A percentile compares a stretch with the other conserved stretches of the same genome.
Conservation (phyloP, 2,113 vertebrate genomes). For the Rhineura floridana region DNA sequence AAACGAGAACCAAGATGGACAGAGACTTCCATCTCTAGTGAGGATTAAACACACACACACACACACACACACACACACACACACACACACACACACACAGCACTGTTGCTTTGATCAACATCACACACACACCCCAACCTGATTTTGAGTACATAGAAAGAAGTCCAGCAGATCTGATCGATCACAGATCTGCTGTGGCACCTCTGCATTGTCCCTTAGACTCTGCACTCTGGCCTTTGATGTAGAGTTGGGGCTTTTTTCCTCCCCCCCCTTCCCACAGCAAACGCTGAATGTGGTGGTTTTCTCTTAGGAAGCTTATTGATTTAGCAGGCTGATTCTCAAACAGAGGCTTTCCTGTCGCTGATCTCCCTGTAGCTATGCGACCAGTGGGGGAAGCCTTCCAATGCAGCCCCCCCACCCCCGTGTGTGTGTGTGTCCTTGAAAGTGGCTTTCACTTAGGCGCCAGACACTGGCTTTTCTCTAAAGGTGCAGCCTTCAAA, state of each 20-base stretch:
- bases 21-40: too few relatives aligned
- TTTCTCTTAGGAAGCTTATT: slow-evolving; percentile 43
- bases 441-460: accelerated
- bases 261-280: background rate
- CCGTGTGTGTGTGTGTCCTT: too few relatives aligned
- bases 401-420: background rate
- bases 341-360: background rate
- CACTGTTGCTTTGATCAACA: background rate
- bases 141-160: background rate
- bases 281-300: slow-evolving; percentile 26
- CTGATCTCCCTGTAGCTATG: background rate
- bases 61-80: too few relatives aligned
- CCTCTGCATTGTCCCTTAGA: slow-evolving; percentile 27
- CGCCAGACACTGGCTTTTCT: background rate
- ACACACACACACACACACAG: too few relatives aligned
- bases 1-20: too few relatives aligned
- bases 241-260: background rate
- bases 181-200: background rate
- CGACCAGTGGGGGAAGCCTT: background rate
- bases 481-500: background rate
- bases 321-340: slow-evolving; percentile 55
- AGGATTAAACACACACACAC: too few relatives aligned
- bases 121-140: background rate
- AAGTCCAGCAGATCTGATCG: too few relatives aligned
- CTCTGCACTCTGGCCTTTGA: background rate